Base-by-base conservation (phyloP, 1,140 invertebrate genomes). In the Phymastichus coffea region DNA sequence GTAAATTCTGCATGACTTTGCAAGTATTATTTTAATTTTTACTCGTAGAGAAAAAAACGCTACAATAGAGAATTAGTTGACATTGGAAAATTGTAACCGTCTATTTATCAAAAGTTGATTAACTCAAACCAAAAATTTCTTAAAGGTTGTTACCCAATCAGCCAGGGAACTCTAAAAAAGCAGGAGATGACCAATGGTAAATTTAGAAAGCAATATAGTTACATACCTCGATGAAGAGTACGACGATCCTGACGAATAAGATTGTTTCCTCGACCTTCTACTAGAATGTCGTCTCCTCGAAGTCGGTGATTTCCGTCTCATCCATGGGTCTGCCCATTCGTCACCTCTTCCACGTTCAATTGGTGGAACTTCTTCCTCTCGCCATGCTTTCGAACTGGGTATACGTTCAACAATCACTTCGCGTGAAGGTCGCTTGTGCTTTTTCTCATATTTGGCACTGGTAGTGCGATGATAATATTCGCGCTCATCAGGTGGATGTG, bases 271-370 rank as follows among this genome's bases (percentile, higher is more conserved):
- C 6, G 81, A 73, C 1, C 49, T 26, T 61, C 80, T 79, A 30
- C 81, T 72, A 0, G 81, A 76, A 56, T 80, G 78, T 15, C 60
- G 20, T 20, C 60, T 56, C 0, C 81, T 71, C 1, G 77, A 69
- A 35, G 79, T 81, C 2, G 86, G 86, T 7, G 87, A 88, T 65
- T 89, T 89, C 9, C 85, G 84, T 8, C 88, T 78, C 90, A 93
- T 93, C 94, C 94, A 96, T 1, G 94, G 93, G 81, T 96, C 94
- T 20, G 88, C 88, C 93, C 93, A 96, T 70, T 94, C 92, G 71
- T 95, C 93, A 6, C 84, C 87, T 62, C 89, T 81, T 3, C 79
- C 80, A 4, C 81, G 73, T 30, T 81, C 75, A 8, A 68, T 48
- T 3, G 69, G 68, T 1, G 70, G 70, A 10, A 67, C 65, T 59